Conservation (phyloP, 2,113 vertebrate genomes). For the Ovis canadensis region DNA sequence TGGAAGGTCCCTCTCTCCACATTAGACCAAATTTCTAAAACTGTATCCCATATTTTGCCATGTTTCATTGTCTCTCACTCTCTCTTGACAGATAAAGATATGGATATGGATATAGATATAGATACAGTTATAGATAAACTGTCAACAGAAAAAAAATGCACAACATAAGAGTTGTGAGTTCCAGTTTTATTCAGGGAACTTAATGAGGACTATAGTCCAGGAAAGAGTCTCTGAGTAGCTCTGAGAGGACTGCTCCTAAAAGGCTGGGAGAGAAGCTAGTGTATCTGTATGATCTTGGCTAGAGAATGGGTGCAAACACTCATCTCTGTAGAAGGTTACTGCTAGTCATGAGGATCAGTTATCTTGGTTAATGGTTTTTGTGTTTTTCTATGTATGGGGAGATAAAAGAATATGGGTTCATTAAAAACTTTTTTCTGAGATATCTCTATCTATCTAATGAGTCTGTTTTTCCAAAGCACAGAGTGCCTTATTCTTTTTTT, state of each 20-base stretch:
- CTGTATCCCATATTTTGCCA: not conserved
- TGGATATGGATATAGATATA: not conserved
- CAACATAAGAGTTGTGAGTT: not conserved
- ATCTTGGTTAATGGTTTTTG: not conserved
- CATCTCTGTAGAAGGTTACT: not conserved
- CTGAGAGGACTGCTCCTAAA: not conserved
- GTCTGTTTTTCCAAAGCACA: not conserved
- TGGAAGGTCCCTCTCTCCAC: not conserved
- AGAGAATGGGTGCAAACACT: not conserved
- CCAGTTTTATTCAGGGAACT: not conserved
- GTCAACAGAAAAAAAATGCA: not conserved
- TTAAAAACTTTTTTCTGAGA: not conserved
- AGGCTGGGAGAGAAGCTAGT: not conserved
- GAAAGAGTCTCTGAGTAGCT: not conserved
- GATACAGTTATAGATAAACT: not conserved
- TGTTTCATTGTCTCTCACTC: not conserved
- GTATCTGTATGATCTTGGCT: not conserved
- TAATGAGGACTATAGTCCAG: not conserved
- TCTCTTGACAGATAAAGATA: not conserved
- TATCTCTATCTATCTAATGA: not conserved
- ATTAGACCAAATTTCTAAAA: conserved; percentile 7
- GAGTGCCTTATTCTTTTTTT: not conserved
- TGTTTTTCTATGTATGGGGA: not conserved
- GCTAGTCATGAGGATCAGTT: not conserved
- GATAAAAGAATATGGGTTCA: not conserved